Percentiles rank a stretch among this genome's conserved stretches.
These are phyloP conservation scores for Phrynocephalus forsythii DNA, from an alignment of 2,797 vertebrate species.

Conservation along the genomic window DNA sequence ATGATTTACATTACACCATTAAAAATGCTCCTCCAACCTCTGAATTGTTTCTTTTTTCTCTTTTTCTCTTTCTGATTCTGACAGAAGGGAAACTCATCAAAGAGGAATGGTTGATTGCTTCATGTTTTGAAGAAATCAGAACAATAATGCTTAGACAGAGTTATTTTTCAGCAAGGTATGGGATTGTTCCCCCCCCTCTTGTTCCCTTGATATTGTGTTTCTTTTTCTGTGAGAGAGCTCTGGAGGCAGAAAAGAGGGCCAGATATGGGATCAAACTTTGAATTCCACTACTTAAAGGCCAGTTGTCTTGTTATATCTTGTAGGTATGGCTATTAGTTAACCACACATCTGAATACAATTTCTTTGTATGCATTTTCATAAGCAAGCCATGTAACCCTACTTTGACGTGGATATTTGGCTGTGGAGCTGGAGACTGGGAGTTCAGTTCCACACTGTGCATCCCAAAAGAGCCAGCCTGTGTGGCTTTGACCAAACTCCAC, in stretches of 20 bases:
- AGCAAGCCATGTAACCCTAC: neutral
- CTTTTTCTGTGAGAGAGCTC: neutral
- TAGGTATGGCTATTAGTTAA: neutral
- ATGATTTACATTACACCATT: neutral
- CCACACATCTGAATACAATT: neutral
- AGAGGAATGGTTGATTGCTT: slow-evolving; percentile 31
- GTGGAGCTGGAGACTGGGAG: no score
- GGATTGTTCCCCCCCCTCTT: slow-evolving; percentile 17
- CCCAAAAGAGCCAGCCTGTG: no score
- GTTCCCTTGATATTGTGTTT: slow-evolving; percentile 34
- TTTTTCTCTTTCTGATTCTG: slow-evolving; percentile 24
- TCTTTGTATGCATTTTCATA: neutral
- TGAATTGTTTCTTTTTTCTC: neutral
- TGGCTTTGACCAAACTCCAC: no score
- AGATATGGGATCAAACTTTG: neutral
- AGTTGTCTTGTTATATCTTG: neutral
- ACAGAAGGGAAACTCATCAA: slow-evolving; percentile 42
- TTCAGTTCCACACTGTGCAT: no score
- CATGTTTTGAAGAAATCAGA: slow-evolving; percentile 51
- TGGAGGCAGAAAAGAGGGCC: neutral
- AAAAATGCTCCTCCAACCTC: slow-evolving; percentile 23
- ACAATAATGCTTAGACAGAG: slow-evolving; percentile 56
- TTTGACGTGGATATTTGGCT: no score
- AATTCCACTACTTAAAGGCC: neutral
- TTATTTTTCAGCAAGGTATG: slow-evolving; percentile 59